Evolutionary conservation across 2,888 invertebrate species (phyloP).

Genomic region (Pachydiplax longipennis): DNA sequence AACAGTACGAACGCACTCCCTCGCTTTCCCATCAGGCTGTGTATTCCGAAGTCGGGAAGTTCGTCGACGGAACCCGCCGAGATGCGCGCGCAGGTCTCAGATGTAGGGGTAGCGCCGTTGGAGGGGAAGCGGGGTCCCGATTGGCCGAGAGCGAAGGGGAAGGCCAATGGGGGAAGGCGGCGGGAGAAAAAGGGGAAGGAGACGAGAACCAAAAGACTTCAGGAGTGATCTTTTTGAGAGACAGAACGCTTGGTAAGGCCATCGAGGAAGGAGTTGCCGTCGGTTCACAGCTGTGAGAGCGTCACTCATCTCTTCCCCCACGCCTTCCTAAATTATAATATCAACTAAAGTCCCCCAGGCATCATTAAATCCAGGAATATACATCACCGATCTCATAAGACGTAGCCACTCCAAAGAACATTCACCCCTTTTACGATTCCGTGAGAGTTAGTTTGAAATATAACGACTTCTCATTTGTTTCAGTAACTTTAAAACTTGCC

Average conservation of each 20-base stretch:
- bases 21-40: slow-evolving; percentile 35
- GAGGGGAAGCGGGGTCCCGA: background rate
- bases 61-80: slow-evolving; percentile 2
- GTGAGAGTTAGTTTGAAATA: no score
- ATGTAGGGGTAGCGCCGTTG: background rate
- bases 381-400: no score
- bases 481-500: no score
- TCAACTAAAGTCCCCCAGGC: no score
- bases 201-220: background rate
- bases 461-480: no score
- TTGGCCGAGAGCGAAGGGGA: background rate
- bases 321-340: no score
- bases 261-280: background rate
- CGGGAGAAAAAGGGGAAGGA: background rate
- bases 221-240: slow-evolving; percentile 12
- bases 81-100: background rate
- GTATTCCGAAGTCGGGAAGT: slow-evolving; percentile 33
- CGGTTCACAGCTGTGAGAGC: no score
- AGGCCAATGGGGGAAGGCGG: slow-evolving; percentile 24
- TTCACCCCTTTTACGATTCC: no score
- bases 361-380: no score
- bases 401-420: no score
- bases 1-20: background rate
- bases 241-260: background rate
- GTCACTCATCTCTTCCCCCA: no score